A percentile compares a stretch with the other conserved stretches of the same genome.
phyloP scores from a whole-genome alignment of 2,113 vertebrate species.

The Scophthalmus maximus region DNA sequence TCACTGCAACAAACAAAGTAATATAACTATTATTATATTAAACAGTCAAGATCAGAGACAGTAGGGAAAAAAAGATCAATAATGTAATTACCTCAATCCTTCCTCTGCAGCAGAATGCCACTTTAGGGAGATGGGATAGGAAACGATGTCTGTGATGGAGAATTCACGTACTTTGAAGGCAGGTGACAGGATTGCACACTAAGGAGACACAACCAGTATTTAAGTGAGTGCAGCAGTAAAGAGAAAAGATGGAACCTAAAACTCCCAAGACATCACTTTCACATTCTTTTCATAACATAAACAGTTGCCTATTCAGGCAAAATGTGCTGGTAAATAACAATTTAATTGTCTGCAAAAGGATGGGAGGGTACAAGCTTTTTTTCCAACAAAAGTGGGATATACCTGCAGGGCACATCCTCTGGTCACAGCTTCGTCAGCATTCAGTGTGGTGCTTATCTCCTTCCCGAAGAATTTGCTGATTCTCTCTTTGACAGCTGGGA shows the following conservation, averaged over 20 bases:
- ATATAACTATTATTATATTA: background rate
- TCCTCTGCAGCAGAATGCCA: conserved; percentile 98
- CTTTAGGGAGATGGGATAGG: conserved; percentile 93
- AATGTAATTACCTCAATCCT: conserved; percentile 86
- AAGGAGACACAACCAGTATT: conserved; percentile 31
- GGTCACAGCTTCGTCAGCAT: conserved; percentile 97
- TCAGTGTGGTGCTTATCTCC: conserved; percentile 94
- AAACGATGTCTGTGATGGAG: conserved; percentile 92
- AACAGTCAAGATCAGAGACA: background rate
- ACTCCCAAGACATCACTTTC: background rate
- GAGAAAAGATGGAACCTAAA: background rate
- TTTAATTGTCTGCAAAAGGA: background rate
- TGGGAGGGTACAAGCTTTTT: background rate
- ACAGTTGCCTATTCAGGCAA: background rate
- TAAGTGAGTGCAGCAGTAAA: background rate
- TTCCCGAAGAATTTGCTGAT: conserved; percentile 97
- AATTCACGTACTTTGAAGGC: conserved; percentile 99
- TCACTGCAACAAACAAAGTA: conserved; percentile 83
- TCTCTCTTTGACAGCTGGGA: conserved; percentile 94
- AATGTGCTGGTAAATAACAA: background rate
- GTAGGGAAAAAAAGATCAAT: background rate
- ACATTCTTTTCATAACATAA: too few relatives aligned
- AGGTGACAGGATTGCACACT: conserved; percentile 98
- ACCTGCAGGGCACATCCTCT: conserved; percentile 98
- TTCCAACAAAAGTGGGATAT: background rate